phyloP scores from a whole-genome alignment of 1,140 invertebrate species.

The Drosophila santomea region DNA sequence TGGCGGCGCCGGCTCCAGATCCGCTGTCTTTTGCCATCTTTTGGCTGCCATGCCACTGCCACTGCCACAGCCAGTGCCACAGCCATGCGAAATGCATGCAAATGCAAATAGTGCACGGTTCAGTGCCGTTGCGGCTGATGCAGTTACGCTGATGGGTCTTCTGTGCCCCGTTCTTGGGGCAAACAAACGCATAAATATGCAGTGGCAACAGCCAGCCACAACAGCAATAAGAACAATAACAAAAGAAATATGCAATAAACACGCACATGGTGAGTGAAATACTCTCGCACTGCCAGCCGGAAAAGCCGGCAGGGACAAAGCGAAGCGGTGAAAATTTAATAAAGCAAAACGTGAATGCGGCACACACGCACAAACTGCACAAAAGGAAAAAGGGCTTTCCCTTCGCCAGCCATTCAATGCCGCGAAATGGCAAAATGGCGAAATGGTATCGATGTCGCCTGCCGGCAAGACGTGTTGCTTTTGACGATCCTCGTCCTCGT shows the following conservation, averaged over 20 bases:
- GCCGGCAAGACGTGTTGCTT: slow-evolving; percentile 39
- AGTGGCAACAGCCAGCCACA: slow-evolving; percentile 35
- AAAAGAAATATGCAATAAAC: slow-evolving; percentile 77
- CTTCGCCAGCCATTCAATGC: slow-evolving; percentile 4
- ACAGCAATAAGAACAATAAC: slow-evolving; percentile 39
- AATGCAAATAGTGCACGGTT: slow-evolving; percentile 70
- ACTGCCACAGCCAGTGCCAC: slow-evolving; percentile 19
- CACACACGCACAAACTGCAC: slow-evolving; percentile 22
- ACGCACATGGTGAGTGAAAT: slow-evolving; percentile 56
- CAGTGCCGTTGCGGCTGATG: slow-evolving; percentile 60
- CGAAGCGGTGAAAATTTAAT: slow-evolving; percentile 74
- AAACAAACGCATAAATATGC: slow-evolving; percentile 82
- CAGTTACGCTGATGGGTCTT: slow-evolving; percentile 34
- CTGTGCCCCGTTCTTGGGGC: slow-evolving; percentile 31
- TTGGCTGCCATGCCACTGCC: slow-evolving; percentile 47
- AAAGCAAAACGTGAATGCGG: slow-evolving; percentile 76
- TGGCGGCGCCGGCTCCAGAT: slow-evolving; percentile 43
- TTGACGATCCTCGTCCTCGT: slow-evolving; percentile 24
- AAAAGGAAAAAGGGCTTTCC: background rate
- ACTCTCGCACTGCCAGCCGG: slow-evolving; percentile 14
- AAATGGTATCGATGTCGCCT: slow-evolving; percentile 67
- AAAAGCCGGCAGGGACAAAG: slow-evolving; percentile 33
- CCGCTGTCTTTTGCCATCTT: slow-evolving; percentile 59
- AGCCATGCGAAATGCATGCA: slow-evolving; percentile 77
- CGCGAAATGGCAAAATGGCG: slow-evolving; percentile 16